Percentiles rank a stretch among this genome's conserved stretches.
These are phyloP conservation scores for Rhynchonema sp. DNA, from an alignment of 2,888 invertebrate species.

Conservation along the genomic window DNA sequence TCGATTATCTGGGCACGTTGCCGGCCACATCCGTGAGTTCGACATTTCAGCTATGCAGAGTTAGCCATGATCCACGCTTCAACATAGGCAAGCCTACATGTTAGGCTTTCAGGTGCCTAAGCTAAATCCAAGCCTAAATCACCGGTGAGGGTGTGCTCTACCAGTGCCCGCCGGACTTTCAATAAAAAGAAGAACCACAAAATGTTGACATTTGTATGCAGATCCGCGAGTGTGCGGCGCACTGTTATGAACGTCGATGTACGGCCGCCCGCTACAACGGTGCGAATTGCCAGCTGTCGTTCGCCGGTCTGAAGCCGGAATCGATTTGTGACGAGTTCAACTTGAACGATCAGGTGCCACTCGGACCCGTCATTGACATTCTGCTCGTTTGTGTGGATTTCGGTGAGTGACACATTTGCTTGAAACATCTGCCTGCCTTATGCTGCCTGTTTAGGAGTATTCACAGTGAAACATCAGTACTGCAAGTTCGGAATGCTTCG, in stretches of 20 bases:
- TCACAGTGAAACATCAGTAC: not conserved
- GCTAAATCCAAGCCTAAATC: too few relatives aligned
- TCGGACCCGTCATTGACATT: not conserved
- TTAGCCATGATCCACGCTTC: too few relatives aligned
- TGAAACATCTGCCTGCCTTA: not conserved
- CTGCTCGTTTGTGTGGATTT: not conserved
- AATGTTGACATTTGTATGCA: not conserved
- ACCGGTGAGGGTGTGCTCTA: too few relatives aligned
- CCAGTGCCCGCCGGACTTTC: too few relatives aligned
- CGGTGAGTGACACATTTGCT: not conserved
- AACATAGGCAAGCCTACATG: too few relatives aligned
- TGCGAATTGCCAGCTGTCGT: not conserved
- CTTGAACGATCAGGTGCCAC: not conserved
- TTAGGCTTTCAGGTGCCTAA: too few relatives aligned
- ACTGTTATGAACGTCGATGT: not conserved
- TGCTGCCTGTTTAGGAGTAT: not conserved
- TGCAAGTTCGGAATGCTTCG: not conserved
- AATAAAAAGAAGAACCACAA: too few relatives aligned
- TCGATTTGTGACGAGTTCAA: not conserved
- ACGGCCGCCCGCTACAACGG: not conserved
- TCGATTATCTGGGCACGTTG: not conserved
- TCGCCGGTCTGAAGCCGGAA: not conserved
- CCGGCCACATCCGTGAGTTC: too few relatives aligned
- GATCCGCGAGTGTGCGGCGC: not conserved
- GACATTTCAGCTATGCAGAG: too few relatives aligned